These are phyloP conservation scores for Aplocera efformata DNA, from an alignment of 2,888 invertebrate species.

Conservation along the genomic window DNA sequence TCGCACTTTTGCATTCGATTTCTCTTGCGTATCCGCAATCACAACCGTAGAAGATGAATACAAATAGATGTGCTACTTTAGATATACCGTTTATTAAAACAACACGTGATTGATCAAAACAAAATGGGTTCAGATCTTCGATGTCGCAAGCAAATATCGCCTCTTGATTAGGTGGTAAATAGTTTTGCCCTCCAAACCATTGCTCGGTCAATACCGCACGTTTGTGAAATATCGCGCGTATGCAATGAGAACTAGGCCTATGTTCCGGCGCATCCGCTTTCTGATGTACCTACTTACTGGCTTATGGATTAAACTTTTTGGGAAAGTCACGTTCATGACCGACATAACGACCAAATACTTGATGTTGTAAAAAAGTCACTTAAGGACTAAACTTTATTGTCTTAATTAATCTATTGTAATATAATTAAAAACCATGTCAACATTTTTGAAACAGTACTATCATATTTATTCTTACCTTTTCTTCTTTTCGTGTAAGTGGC, in stretches of 20 bases:
- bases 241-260: slow-evolving; percentile 41
- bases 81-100: too few relatives aligned
- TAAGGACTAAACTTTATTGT: too few relatives aligned
- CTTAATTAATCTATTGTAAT: too few relatives aligned
- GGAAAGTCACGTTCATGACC: too few relatives aligned
- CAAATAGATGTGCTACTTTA: too few relatives aligned
- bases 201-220: slow-evolving; percentile 64
- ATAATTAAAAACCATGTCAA: too few relatives aligned
- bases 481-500: too few relatives aligned
- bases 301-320: not conserved
- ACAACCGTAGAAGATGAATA: too few relatives aligned
- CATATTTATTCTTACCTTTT: too few relatives aligned
- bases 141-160: slow-evolving; percentile 43
- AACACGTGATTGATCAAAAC: not conserved
- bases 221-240: slow-evolving; percentile 52
- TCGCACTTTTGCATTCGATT: too few relatives aligned
- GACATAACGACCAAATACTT: not conserved
- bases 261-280: slow-evolving; percentile 32
- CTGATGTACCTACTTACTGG: slow-evolving; percentile 7
- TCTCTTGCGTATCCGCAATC: too few relatives aligned
- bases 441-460: too few relatives aligned
- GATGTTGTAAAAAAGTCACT: not conserved
- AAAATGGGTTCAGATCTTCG: slow-evolving; percentile 2
- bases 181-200: slow-evolving; percentile 55
- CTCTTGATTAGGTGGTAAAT: slow-evolving; percentile 40